Evolutionary conservation across 1,140 invertebrate genomes (phyloP).

Genomic region (Tetragonula clypearis): DNA sequence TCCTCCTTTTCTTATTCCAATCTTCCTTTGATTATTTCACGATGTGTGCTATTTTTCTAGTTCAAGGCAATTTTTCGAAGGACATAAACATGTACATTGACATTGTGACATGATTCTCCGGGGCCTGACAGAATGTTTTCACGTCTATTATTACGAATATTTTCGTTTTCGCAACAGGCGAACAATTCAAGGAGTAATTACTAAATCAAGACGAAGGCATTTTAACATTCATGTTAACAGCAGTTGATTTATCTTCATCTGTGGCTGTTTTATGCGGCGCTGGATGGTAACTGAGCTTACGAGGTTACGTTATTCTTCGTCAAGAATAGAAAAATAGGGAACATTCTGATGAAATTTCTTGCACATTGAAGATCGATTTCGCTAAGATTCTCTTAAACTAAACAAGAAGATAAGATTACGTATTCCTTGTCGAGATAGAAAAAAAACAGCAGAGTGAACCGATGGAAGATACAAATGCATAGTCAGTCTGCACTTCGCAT

Average conservation of each 20-base stretch:
- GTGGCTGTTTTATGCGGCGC: no score
- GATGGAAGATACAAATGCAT: no score
- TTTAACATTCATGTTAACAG: constrained; percentile 1
- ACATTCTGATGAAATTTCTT: neutral
- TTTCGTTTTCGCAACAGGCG: neutral
- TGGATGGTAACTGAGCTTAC: neutral
- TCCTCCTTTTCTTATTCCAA: no score
- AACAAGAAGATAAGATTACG: neutral
- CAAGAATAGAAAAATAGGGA: neutral
- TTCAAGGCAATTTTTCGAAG: no score
- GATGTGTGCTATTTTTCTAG: no score
- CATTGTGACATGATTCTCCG: no score
- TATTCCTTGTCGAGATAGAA: no score
- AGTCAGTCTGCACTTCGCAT: no score
- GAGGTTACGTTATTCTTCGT: neutral
- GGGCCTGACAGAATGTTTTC: neutral
- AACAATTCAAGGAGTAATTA: neutral
- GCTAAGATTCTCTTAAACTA: neutral
- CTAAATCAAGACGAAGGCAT: constrained; percentile 5
- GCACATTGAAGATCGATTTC: neutral
- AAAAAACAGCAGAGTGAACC: no score
- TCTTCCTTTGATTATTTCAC: no score
- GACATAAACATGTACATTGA: no score
- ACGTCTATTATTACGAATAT: neutral
- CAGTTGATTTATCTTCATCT: constrained; percentile 3